phyloP scores from a whole-genome alignment of 2,113 vertebrate species.

The Rhodinocichla rosea region DNA sequence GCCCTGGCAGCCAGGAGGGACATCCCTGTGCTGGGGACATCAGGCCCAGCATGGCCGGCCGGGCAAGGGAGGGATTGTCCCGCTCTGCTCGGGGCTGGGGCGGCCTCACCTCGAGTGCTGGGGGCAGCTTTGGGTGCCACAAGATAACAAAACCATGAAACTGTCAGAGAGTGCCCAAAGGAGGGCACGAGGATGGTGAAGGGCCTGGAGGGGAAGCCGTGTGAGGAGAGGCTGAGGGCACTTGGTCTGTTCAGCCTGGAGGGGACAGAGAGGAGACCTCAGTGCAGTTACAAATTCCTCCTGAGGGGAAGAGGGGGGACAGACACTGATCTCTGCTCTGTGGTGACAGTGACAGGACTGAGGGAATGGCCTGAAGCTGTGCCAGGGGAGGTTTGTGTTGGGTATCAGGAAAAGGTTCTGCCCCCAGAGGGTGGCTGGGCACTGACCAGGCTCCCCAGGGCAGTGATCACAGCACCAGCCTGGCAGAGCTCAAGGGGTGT shows the following conservation, averaged over 20 bases:
- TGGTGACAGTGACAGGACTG: neutral
- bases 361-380: neutral
- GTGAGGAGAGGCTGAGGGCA: neutral
- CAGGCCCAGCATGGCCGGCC: neutral
- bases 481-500: fast-evolving
- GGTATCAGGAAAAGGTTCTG: neutral
- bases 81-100: neutral
- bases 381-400: neutral
- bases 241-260: neutral
- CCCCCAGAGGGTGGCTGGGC: neutral
- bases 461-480: neutral
- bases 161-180: neutral
- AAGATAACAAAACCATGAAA: neutral
- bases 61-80: neutral
- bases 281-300: neutral
- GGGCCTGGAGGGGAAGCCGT: neutral
- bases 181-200: neutral
- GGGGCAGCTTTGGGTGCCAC: neutral
- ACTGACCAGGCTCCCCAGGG: neutral
- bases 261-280: neutral
- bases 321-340: neutral
- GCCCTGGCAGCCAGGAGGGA: neutral
- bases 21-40: neutral
- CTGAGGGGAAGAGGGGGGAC: neutral
- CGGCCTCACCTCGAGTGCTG: neutral